phyloP scores from a whole-genome alignment of 2,113 vertebrate species.

The Cyphomyrus discorhynchus region DNA sequence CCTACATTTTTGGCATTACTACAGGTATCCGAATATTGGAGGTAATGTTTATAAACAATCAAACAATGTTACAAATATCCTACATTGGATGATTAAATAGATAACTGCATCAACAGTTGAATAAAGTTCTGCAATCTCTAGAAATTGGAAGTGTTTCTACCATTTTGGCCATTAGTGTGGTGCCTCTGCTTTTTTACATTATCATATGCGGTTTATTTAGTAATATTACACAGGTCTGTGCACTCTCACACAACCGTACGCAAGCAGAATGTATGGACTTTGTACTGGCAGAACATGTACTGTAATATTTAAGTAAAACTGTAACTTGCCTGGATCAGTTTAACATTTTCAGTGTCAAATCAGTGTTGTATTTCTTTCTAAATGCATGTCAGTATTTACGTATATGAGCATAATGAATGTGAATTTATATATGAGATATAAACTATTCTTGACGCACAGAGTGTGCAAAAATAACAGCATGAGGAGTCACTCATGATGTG shows the following conservation, averaged over 20 bases:
- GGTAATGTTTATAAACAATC: background rate
- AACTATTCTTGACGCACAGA: background rate
- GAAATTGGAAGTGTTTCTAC: background rate
- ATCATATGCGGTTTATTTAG: background rate
- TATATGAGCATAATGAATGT: background rate
- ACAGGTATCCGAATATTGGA: too few species aligned
- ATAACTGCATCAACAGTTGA: background rate
- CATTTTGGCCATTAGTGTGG: background rate
- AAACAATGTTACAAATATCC: background rate
- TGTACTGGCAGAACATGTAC: background rate
- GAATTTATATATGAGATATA: background rate
- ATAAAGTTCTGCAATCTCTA: background rate
- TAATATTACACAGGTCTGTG: background rate
- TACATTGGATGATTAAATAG: background rate
- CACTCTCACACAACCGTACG: background rate
- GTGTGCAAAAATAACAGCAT: background rate
- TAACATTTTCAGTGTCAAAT: background rate
- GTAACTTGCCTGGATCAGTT: background rate
- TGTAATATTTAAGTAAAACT: background rate
- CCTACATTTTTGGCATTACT: background rate
- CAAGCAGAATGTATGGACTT: background rate
- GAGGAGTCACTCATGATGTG: background rate
- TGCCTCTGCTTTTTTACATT: background rate
- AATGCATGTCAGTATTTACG: background rate
- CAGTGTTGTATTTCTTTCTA: background rate